Evolutionary conservation across 2,113 vertebrate species (phyloP), one percentile per base, ranked within the genome.

Genomic region (Coptodon bakossiorum): DNA sequence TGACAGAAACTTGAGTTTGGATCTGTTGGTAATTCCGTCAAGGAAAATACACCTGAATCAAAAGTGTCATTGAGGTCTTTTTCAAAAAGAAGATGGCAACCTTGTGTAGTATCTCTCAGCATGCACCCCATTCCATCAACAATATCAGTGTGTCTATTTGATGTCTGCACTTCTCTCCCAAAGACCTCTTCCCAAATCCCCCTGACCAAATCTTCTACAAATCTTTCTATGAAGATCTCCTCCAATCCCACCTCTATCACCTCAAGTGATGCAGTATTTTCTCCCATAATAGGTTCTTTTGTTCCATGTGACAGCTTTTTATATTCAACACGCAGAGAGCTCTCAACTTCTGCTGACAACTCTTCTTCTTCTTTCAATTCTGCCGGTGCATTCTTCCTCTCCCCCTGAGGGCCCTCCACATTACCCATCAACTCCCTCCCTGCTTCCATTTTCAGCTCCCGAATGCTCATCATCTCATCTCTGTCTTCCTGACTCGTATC

Each of bases 301-400:
- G 84, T 90, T 82, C 73, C 73, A 24, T 79, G 38, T 81, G 88
- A 91, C 84, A 68, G 50, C 81, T 90, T 91, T 57, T 90, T 53
- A 80, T 68, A 87, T 88, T 94, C 93, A 87, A 73, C 93, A 71
- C 5, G 45, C 86, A 81, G 81, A 82, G 80, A 52, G 53, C 90
- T 81, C 91, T 93, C 91, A 71, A 82, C 91, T 85, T 88, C 89
- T 92, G 71, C 90, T 91, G 92, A 85, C 89, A 91, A 86, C 82
- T 91, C 93, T 86, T 68, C 86, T 85, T 61, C 86, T 80, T 85
- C 90, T 88, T 90, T 90, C 83, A 82, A 50, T 91, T 90, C 82
- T 16, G 50, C 84, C 3, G 38, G 38, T 36, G 90, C 81, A 80
- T 91, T 90, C 73, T 80, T 38, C 61, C 94, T 96, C 93, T 97